Evolutionary conservation across 2,888 invertebrate species (phyloP).

Genomic region (Cephus pulcher): DNA sequence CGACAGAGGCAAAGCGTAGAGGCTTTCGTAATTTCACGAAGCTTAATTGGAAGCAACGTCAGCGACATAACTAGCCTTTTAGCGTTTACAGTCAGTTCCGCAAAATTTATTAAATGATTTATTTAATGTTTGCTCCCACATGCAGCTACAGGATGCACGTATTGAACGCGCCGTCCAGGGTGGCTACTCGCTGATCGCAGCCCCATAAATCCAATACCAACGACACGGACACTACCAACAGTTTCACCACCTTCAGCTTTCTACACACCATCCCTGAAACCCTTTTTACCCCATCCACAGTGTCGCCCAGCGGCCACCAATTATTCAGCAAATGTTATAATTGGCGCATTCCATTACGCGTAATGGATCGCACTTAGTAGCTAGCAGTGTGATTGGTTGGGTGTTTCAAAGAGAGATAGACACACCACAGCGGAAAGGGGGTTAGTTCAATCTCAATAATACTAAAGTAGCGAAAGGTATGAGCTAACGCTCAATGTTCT

Average conservation of each 20-base stretch:
- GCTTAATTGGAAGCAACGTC: neutral
- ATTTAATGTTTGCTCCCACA: slow-evolving; percentile 55
- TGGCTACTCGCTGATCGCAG: too few species aligned
- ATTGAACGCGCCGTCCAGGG: slow-evolving; percentile 12
- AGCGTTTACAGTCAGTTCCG: slow-evolving; percentile 49
- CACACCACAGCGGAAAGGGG: slow-evolving; percentile 10
- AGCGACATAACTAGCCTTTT: slow-evolving; percentile 42
- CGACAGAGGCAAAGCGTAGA: too few species aligned
- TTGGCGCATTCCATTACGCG: slow-evolving; percentile 65
- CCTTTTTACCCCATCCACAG: slow-evolving; percentile 32
- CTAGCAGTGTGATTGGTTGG: slow-evolving; percentile 60
- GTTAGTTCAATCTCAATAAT: slow-evolving; percentile 59
- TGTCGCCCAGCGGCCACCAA: slow-evolving; percentile 55
- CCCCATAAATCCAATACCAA: too few species aligned
- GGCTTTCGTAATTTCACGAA: neutral
- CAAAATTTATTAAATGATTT: slow-evolving; percentile 58
- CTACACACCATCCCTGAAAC: slow-evolving; percentile 22
- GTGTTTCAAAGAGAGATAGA: slow-evolving; percentile 19
- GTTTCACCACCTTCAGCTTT: slow-evolving; percentile 11
- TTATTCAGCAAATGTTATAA: slow-evolving; percentile 66
- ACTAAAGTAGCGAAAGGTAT: slow-evolving; percentile 36
- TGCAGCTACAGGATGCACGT: slow-evolving; percentile 11
- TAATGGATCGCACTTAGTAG: slow-evolving; percentile 66
- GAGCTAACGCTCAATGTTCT: neutral
- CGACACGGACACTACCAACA: too few species aligned